phyloP scores from a whole-genome alignment of 2,797 vertebrate genomes.

The Girardinus metallicus region DNA sequence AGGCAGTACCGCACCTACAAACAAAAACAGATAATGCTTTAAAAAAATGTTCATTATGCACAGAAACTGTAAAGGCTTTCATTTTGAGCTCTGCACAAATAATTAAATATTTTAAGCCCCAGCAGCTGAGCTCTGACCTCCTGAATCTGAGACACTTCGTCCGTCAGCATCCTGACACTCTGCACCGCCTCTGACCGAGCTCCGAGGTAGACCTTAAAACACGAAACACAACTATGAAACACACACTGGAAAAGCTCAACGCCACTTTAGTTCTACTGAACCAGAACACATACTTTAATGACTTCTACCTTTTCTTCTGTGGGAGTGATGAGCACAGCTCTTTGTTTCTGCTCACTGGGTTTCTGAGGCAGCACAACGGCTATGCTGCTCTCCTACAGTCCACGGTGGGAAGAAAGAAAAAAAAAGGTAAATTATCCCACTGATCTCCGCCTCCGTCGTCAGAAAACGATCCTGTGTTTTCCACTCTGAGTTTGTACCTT shows the following conservation, averaged over 20 bases:
- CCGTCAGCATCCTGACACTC: conserved; percentile 85
- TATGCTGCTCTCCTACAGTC: conserved; percentile 77
- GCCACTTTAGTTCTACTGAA: background rate
- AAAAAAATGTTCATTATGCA: background rate
- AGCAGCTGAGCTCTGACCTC: conserved; percentile 78
- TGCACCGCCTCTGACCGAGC: conserved; percentile 61
- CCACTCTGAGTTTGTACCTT: conserved; percentile 66
- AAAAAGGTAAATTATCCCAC: background rate
- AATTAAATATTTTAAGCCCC: background rate
- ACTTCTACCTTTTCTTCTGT: conserved; percentile 85
- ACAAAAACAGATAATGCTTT: conserved; percentile 19
- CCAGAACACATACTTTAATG: conserved; percentile 80
- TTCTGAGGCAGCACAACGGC: conserved; percentile 79
- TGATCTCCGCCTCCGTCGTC: background rate
- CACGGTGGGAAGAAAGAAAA: background rate
- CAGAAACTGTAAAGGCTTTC: background rate
- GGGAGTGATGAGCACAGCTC: conserved; percentile 75
- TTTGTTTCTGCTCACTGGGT: conserved; percentile 61
- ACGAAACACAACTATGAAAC: background rate
- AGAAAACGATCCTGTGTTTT: background rate
- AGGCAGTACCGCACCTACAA: conserved; percentile 84
- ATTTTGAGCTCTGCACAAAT: background rate
- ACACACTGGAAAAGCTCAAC: background rate
- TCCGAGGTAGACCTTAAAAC: conserved; percentile 84
- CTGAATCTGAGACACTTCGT: conserved; percentile 90